Conservation (phyloP, 2,888 invertebrate genomes). For the Pterobdella sp. region DNA sequence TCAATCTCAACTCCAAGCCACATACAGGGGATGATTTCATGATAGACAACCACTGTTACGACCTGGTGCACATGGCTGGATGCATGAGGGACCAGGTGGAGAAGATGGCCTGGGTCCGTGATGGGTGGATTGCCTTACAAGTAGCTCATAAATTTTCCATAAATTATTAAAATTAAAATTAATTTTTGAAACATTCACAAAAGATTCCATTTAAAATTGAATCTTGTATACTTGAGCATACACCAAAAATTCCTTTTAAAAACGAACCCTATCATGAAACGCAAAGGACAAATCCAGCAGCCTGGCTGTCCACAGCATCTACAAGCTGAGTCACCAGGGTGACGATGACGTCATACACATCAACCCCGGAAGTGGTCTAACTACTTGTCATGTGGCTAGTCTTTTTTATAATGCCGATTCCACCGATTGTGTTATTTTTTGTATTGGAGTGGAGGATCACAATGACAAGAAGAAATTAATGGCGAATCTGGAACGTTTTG, state of each 20-base stretch:
- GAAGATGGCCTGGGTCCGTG: neutral
- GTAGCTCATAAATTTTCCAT: too few relatives aligned
- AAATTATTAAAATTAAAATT: neutral
- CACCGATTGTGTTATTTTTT: neutral
- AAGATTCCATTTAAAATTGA: too few relatives aligned
- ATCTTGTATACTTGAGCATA: too few relatives aligned
- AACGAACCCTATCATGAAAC: too few relatives aligned
- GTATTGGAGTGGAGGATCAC: neutral
- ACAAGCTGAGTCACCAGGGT: constrained; percentile 18
- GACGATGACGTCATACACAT: constrained; percentile 26
- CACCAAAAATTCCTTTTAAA: too few relatives aligned
- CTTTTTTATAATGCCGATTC: constrained; percentile 3
- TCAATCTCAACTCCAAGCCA: too few relatives aligned
- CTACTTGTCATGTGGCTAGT: constrained; percentile 21
- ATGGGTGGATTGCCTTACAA: constrained; percentile 13
- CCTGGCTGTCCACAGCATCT: constrained; percentile 20
- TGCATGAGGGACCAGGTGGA: constrained; percentile 3
- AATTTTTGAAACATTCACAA: too few relatives aligned
- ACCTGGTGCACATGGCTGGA: constrained; percentile 6
- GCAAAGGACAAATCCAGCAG: constrained; percentile 18
- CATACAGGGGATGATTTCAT: constrained; percentile 4
- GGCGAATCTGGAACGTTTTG: constrained; percentile 13
- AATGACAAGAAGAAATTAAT: constrained; percentile 5
- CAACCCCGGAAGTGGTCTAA: constrained; percentile 26
- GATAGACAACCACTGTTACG: constrained; percentile 20